Conservation (phyloP, 2,113 vertebrate genomes). For the Embiotoca jacksoni region DNA sequence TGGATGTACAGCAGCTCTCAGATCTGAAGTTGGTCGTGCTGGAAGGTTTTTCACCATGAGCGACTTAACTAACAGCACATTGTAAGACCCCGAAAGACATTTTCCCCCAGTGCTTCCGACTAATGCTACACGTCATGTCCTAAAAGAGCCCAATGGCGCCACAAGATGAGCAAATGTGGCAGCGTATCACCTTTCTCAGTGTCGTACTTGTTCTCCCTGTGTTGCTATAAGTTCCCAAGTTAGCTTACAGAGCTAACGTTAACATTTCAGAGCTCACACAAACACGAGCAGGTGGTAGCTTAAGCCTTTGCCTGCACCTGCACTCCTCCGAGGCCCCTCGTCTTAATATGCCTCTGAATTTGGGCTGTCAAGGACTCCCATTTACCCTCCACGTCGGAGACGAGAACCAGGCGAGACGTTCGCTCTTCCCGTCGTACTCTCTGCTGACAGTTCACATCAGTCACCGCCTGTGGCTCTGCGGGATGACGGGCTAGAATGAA, state of each 20-base stretch:
- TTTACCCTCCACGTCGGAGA: constrained; percentile 27
- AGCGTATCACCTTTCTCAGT: too few relatives aligned
- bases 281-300: background rate
- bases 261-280: background rate
- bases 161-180: too few relatives aligned
- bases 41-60: too few relatives aligned
- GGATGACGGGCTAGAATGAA: constrained; percentile 45
- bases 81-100: too few relatives aligned
- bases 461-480: constrained; percentile 37
- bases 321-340: background rate
- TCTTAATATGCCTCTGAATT: constrained; percentile 15
- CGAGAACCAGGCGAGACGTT: constrained; percentile 33
- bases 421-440: constrained; percentile 36
- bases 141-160: too few relatives aligned
- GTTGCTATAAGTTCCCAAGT: too few relatives aligned
- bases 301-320: constrained; percentile 24
- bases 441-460: constrained; percentile 50
- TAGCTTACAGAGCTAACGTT: background rate
- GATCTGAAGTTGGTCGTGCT: too few relatives aligned
- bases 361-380: constrained; percentile 20
- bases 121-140: too few relatives aligned
- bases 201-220: too few relatives aligned
- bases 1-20: too few relatives aligned
- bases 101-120: too few relatives aligned
- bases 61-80: too few relatives aligned